Percentiles rank a stretch among this genome's conserved stretches.
These are phyloP conservation scores for Rhagologus leucostigma DNA, from an alignment of 2,113 vertebrate genomes.

Conservation along the genomic window DNA sequence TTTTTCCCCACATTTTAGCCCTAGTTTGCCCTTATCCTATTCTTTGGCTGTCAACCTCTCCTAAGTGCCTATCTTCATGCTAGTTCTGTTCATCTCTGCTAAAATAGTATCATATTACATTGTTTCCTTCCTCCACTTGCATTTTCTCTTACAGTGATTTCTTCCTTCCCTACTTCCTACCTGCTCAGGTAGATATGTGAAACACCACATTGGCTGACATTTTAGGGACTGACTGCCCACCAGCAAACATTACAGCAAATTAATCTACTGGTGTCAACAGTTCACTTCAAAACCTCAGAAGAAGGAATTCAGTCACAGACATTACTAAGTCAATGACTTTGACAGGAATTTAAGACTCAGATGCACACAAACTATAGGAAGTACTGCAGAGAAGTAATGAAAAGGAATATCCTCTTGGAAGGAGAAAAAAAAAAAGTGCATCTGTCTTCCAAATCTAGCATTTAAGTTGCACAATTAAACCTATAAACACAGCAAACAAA, in stretches of 20 bases:
- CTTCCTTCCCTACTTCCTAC: background rate
- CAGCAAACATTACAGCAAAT: background rate
- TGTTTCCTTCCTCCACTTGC: background rate
- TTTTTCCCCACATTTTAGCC: background rate
- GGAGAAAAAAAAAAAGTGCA: rapidly evolving
- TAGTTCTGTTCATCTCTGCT: background rate
- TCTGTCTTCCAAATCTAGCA: background rate
- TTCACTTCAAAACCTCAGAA: background rate
- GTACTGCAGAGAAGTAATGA: background rate
- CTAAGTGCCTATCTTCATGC: background rate
- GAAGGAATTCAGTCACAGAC: background rate
- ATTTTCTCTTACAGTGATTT: background rate
- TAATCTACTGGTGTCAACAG: background rate
- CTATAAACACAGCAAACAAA: background rate
- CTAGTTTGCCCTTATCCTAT: background rate
- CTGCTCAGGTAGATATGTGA: background rate
- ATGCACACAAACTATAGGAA: background rate
- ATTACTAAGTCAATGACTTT: background rate
- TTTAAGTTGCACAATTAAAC: background rate
- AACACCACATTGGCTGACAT: background rate
- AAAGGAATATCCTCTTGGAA: background rate
- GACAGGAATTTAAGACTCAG: background rate
- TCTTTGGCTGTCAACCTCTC: background rate
- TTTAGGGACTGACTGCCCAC: background rate
- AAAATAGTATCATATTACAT: background rate